Percentiles rank a stretch among this genome's conserved stretches.
Conservation (phyloP, 2,888 invertebrate genomes). For the Mechanitis mazaeus region DNA sequence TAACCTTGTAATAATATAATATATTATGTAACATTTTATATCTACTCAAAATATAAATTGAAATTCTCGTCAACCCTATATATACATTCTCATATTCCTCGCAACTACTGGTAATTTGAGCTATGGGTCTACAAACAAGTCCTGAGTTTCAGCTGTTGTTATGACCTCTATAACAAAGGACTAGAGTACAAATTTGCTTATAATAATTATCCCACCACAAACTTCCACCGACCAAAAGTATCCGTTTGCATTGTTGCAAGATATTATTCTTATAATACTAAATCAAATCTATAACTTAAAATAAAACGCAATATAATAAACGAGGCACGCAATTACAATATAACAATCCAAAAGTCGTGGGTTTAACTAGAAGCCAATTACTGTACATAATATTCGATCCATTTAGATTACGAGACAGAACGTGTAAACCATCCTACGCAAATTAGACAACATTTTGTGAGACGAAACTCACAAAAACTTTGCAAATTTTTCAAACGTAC, state of each 20-base stretch:
- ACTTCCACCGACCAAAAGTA: conserved; percentile 47
- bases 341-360: background rate
- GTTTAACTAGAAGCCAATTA: background rate
- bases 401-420: conserved; percentile 27
- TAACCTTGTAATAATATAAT: no score
- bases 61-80: conserved; percentile 13
- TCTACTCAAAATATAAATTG: no score
- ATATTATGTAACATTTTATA: no score
- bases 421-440: conserved; percentile 29
- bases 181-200: conserved; percentile 32
- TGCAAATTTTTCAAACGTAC: conserved; percentile 26
- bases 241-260: conserved; percentile 38
- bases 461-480: conserved; percentile 15
- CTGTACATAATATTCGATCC: conserved; percentile 18
- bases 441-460: conserved; percentile 34
- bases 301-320: no score
- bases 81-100: conserved; percentile 39
- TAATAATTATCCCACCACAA: conserved; percentile 31
- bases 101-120: conserved; percentile 25
- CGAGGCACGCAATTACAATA: conserved; percentile 1
- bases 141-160: conserved; percentile 28
- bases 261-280: conserved; percentile 10
- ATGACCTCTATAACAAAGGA: conserved; percentile 32
- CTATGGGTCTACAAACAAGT: conserved; percentile 22
- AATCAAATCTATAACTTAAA: no score